These are phyloP conservation scores for Osmerus eperlanus DNA, from an alignment of 2,113 vertebrate species.

Conservation along the genomic window DNA sequence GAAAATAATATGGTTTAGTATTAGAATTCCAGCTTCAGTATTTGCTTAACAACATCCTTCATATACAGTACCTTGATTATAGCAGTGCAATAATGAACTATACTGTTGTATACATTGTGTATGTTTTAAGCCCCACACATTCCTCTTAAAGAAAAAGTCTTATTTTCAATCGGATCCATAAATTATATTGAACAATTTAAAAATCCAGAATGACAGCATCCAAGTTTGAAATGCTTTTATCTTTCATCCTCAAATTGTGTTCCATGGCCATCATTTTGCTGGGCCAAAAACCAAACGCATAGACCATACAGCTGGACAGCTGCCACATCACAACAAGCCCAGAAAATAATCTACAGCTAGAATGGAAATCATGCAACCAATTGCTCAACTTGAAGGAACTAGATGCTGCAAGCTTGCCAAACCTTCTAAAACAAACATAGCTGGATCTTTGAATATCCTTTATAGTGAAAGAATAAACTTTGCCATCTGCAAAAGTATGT, in stretches of 20 bases:
- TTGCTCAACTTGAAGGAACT: conserved; percentile 52
- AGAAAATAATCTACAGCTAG: conserved; percentile 59
- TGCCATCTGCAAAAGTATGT: background rate
- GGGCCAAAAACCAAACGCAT: conserved; percentile 63
- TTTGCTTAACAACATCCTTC: conserved; percentile 15
- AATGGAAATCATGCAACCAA: conserved; percentile 46
- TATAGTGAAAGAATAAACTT: background rate
- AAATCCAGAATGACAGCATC: conserved; percentile 50
- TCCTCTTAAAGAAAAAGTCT: conserved; percentile 47
- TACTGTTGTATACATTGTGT: too few species aligned
- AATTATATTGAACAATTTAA: conserved; percentile 45
- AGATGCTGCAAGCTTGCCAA: conserved; percentile 44
- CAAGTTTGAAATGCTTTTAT: conserved; percentile 50
- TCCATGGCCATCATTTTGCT: conserved; percentile 50
- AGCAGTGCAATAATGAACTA: conserved; percentile 3
- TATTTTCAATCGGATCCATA: conserved; percentile 52
- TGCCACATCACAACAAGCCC: conserved; percentile 61
- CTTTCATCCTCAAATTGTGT: conserved; percentile 50
- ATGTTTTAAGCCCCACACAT: conserved; percentile 31
- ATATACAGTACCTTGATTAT: conserved; percentile 33
- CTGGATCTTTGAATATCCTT: conserved; percentile 26
- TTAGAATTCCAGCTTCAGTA: background rate
- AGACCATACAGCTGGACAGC: conserved; percentile 46
- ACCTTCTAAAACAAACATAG: conserved; percentile 55
- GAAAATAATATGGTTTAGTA: conserved; percentile 38